These are phyloP conservation scores for Liodrosophila aerea DNA, from an alignment of 2,888 invertebrate genomes.

Conservation along the genomic window DNA sequence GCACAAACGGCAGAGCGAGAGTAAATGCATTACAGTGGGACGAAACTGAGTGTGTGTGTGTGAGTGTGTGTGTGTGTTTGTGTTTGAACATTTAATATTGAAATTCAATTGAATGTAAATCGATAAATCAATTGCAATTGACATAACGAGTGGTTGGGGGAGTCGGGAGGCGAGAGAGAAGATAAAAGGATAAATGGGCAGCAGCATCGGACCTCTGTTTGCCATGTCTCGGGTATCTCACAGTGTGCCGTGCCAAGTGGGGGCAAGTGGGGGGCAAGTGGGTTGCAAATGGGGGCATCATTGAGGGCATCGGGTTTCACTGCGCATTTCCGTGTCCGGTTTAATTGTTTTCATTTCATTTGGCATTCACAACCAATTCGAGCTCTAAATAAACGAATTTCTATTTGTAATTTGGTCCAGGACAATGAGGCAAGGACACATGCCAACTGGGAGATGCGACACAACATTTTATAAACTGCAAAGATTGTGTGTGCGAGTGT, in stretches of 20 bases:
- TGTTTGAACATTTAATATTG: slow-evolving; percentile 49
- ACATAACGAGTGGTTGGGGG: slow-evolving; percentile 37
- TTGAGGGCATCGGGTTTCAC: slow-evolving; percentile 22
- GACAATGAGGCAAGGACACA: slow-evolving; percentile 25
- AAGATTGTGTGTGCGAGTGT: slow-evolving; percentile 13
- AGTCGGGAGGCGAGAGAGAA: slow-evolving; percentile 3
- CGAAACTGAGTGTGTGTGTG: background rate
- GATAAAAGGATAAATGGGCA: background rate
- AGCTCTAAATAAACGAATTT: slow-evolving; percentile 54
- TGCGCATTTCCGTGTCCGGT: slow-evolving; percentile 48
- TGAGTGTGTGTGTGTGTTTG: slow-evolving; percentile 47
- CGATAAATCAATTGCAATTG: slow-evolving; percentile 62
- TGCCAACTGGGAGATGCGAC: slow-evolving; percentile 7
- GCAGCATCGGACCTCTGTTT: too few species aligned
- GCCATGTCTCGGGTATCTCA: background rate
- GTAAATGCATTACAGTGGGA: slow-evolving; percentile 24
- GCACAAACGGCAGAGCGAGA: slow-evolving; percentile 30
- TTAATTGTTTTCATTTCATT: slow-evolving; percentile 67
- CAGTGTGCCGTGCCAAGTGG: too few species aligned
- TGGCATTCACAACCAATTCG: slow-evolving; percentile 27
- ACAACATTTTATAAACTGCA: slow-evolving; percentile 29
- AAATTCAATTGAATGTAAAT: slow-evolving; percentile 57
- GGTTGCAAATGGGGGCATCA: background rate
- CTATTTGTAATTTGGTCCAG: slow-evolving; percentile 34
- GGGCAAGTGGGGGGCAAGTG: background rate